These are phyloP conservation scores for Ptychadena robeensis DNA, from an alignment of 2,797 vertebrate species.

Conservation along the genomic window DNA sequence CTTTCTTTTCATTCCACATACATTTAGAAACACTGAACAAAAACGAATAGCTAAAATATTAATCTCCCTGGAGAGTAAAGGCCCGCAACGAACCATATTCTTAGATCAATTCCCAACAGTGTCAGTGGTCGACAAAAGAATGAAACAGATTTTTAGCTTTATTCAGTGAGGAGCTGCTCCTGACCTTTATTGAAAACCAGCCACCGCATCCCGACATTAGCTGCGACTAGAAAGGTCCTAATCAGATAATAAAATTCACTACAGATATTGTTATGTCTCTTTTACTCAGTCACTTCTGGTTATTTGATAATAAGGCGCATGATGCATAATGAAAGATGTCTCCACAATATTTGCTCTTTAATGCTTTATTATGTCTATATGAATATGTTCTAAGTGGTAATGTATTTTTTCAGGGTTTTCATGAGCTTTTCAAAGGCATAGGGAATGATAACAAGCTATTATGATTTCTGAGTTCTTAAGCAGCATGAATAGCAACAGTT, in stretches of 20 bases:
- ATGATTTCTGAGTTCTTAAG: slow-evolving; percentile 63
- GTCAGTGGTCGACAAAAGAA: slow-evolving; percentile 79
- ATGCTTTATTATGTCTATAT: slow-evolving; percentile 89
- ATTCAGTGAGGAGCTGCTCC: slow-evolving; percentile 77
- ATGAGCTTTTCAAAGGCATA: slow-evolving; percentile 66
- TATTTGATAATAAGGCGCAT: slow-evolving; percentile 89
- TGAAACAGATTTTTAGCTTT: slow-evolving; percentile 81
- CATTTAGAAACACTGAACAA: slow-evolving; percentile 81
- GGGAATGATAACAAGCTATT: slow-evolving; percentile 65
- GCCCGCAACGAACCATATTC: slow-evolving; percentile 81
- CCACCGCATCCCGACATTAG: slow-evolving; percentile 76
- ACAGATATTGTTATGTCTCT: slow-evolving; percentile 83
- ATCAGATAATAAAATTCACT: slow-evolving; percentile 89
- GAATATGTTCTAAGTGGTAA: slow-evolving; percentile 84
- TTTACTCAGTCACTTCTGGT: slow-evolving; percentile 91
- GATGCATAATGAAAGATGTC: slow-evolving; percentile 95
- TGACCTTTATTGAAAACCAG: slow-evolving; percentile 84
- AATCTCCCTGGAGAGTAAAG: slow-evolving; percentile 83
- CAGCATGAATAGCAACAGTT: slow-evolving; percentile 64
- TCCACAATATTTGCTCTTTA: slow-evolving; percentile 94
- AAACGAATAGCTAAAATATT: slow-evolving; percentile 86
- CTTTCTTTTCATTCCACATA: slow-evolving; percentile 86
- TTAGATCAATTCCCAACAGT: slow-evolving; percentile 84
- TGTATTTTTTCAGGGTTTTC: slow-evolving; percentile 68
- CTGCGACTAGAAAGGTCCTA: slow-evolving; percentile 81